phyloP scores from a whole-genome alignment of 2,113 vertebrate species.

The Cygnus atratus region DNA sequence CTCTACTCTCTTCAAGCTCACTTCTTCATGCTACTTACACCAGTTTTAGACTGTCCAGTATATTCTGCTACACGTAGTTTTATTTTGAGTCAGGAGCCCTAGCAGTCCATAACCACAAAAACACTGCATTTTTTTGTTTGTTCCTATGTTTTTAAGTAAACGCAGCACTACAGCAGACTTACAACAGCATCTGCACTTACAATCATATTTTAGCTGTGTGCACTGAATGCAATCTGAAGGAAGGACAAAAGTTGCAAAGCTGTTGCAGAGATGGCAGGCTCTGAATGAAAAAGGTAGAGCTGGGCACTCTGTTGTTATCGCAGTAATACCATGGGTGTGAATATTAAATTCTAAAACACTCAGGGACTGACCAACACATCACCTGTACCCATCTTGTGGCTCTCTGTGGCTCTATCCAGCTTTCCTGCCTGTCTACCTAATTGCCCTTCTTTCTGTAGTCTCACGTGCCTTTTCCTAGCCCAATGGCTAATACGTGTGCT shows the following conservation, averaged over 20 bases:
- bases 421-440: not conserved
- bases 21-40: not conserved
- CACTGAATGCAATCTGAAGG: fast-evolving
- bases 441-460: not conserved
- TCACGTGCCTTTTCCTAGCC: not conserved
- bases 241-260: not conserved
- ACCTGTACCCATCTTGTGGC: not conserved
- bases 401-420: not conserved
- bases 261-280: not conserved
- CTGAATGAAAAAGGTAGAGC: not conserved
- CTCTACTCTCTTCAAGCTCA: not conserved
- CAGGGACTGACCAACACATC: fast-evolving
- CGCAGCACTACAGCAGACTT: not conserved
- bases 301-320: not conserved
- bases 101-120: not conserved
- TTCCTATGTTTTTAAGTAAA: too few species aligned
- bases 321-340: not conserved
- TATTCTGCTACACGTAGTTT: not conserved
- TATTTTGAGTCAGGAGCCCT: not conserved
- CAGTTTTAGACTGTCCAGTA: not conserved
- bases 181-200: too few species aligned
- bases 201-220: not conserved
- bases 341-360: not conserved
- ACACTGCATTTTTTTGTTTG: too few species aligned
- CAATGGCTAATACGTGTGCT: not conserved